These are phyloP conservation scores for Listronotus bonariensis DNA, from an alignment of 1,140 invertebrate species.

Conservation along the genomic window DNA sequence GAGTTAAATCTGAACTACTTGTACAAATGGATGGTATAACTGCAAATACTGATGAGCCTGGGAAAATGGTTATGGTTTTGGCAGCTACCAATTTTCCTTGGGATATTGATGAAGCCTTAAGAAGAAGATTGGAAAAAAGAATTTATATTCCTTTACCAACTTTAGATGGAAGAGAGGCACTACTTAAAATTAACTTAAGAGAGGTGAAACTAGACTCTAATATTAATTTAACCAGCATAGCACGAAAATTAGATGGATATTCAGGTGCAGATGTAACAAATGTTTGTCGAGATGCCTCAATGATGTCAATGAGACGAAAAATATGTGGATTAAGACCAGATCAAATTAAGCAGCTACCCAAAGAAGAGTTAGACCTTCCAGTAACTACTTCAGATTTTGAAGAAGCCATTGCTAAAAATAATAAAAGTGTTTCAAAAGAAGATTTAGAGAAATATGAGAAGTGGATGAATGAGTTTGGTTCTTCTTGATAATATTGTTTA, in stretches of 20 bases:
- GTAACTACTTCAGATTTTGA: conserved; percentile 91
- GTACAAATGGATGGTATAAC: conserved; percentile 99
- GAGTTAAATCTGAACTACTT: conserved; percentile 97
- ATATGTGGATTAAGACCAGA: conserved; percentile 93
- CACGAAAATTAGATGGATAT: conserved; percentile 89
- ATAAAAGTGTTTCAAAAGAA: conserved; percentile 93
- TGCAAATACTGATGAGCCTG: conserved; percentile 68
- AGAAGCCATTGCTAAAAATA: conserved; percentile 91
- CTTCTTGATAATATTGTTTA: conserved; percentile 65
- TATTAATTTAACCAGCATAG: conserved; percentile 83
- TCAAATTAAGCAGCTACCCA: conserved; percentile 91
- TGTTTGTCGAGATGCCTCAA: conserved; percentile 98
- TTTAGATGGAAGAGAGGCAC: conserved; percentile 84
- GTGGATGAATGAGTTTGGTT: conserved; percentile 98
- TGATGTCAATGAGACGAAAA: conserved; percentile 98
- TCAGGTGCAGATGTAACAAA: conserved; percentile 98
- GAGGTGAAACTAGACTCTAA: conserved; percentile 85
- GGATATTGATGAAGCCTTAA: conserved; percentile 98
- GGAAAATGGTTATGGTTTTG: conserved; percentile 92
- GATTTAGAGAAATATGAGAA: conserved; percentile 96
- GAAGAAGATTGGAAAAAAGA: conserved; percentile 94
- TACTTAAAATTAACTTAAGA: conserved; percentile 90
- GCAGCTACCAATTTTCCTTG: conserved; percentile 99
- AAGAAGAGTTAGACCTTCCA: conserved; percentile 93
- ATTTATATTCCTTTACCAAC: conserved; percentile 99